Conservation (phyloP, 2,113 vertebrate genomes). For the Barnardius zonarius region DNA sequence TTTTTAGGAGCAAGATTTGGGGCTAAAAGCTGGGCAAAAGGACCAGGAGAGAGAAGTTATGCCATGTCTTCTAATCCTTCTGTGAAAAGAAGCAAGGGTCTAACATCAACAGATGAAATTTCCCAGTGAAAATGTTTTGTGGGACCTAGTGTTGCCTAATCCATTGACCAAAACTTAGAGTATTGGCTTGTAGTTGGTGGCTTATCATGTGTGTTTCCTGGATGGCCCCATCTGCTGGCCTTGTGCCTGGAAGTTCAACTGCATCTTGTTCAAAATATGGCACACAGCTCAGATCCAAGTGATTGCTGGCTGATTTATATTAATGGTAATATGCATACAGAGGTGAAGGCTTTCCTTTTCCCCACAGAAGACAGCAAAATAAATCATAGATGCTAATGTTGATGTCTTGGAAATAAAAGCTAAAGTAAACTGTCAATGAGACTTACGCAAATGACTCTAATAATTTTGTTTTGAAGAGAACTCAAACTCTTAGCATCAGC, state of each 20-base stretch:
- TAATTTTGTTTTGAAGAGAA: conserved; percentile 44
- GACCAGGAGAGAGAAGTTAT: not conserved
- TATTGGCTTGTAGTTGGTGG: not conserved
- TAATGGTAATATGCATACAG: conserved; percentile 18
- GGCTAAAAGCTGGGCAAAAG: not conserved
- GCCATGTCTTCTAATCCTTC: not conserved
- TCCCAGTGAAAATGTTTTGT: not conserved
- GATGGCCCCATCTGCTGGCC: not conserved
- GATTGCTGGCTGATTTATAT: conserved; percentile 7
- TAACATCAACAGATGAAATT: not conserved
- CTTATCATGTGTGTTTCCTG: not conserved
- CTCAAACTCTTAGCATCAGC: conserved; percentile 18
- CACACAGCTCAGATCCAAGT: not conserved
- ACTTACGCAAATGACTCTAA: conserved; percentile 24
- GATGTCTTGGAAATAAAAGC: conserved; percentile 37
- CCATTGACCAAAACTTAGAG: not conserved
- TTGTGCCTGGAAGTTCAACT: not conserved
- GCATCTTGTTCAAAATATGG: not conserved
- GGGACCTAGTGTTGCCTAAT: not conserved
- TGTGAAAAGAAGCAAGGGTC: not conserved
- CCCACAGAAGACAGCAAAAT: not conserved
- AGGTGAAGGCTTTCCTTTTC: conserved; percentile 14
- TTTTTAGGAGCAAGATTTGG: not conserved
- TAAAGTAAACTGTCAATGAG: conserved; percentile 52
- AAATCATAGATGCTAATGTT: conserved; percentile 39